Percentiles rank a stretch among this genome's conserved stretches.
Evolutionary conservation across 2,797 vertebrate species (phyloP).

Genomic region (Cryptoprocta ferox): DNA sequence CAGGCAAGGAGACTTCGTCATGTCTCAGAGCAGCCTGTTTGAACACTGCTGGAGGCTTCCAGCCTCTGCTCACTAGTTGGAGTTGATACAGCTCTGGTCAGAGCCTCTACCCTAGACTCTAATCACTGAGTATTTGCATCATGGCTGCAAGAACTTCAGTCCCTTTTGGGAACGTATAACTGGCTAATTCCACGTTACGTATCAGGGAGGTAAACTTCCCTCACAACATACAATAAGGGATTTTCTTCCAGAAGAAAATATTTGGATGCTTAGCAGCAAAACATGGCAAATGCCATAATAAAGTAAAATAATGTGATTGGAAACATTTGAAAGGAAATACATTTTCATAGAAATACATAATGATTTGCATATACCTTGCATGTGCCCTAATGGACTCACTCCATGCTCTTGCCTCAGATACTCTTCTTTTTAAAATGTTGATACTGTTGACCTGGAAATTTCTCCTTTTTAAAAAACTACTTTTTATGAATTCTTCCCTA

Average conservation of each 20-base stretch:
- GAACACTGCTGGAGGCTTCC: background rate
- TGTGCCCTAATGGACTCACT: background rate
- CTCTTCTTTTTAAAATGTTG: constrained; percentile 28
- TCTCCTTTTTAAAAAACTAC: background rate
- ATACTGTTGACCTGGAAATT: background rate
- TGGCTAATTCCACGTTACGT: background rate
- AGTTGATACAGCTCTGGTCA: background rate
- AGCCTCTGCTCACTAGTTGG: background rate
- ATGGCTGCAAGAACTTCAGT: background rate
- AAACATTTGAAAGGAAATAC: constrained; percentile 8
- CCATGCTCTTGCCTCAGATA: background rate
- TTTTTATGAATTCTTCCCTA: background rate
- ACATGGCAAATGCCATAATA: background rate
- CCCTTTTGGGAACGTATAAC: background rate
- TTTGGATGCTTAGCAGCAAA: background rate
- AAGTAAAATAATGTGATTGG: background rate
- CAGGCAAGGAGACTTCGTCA: background rate
- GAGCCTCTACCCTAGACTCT: background rate
- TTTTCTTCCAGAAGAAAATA: background rate
- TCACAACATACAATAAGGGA: background rate
- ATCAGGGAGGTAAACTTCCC: background rate
- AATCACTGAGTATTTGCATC: background rate
- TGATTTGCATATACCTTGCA: background rate
- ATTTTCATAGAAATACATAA: constrained; percentile 16
- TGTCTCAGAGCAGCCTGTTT: background rate